phyloP scores from a whole-genome alignment of 2,113 vertebrate genomes.

The Oreochromis aureus region DNA sequence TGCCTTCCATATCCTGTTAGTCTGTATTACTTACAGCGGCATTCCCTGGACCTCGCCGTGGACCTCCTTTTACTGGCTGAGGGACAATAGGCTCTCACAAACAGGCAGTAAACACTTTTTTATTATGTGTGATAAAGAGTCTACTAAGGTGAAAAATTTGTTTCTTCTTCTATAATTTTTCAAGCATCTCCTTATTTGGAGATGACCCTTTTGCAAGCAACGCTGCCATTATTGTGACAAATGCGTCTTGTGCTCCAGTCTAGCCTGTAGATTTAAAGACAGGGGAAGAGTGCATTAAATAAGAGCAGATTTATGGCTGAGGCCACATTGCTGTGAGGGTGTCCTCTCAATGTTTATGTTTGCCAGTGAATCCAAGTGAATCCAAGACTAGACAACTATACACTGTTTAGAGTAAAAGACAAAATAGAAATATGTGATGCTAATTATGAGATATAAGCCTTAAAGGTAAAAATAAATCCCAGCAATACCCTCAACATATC shows the following conservation, averaged over 20 bases:
- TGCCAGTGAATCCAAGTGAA: neutral
- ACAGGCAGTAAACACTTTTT: neutral
- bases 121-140: accelerated
- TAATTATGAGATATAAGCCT: neutral
- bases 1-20: too few relatives aligned
- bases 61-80: neutral
- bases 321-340: neutral
- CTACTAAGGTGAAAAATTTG: accelerated
- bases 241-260: neutral
- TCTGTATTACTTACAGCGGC: too few relatives aligned
- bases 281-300: neutral
- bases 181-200: neutral
- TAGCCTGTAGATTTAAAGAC: neutral
- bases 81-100: neutral
- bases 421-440: neutral
- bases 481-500: neutral
- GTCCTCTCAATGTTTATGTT: neutral
- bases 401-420: neutral
- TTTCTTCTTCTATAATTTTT: neutral
- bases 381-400: accelerated
- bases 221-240: neutral
- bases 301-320: neutral
- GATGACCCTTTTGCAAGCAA: neutral
- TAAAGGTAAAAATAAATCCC: too few relatives aligned
- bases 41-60: too few relatives aligned